Percentiles rank a stretch among this genome's conserved stretches.
Conservation (phyloP, 2,113 vertebrate species). For the Orientallactaga bullata region DNA sequence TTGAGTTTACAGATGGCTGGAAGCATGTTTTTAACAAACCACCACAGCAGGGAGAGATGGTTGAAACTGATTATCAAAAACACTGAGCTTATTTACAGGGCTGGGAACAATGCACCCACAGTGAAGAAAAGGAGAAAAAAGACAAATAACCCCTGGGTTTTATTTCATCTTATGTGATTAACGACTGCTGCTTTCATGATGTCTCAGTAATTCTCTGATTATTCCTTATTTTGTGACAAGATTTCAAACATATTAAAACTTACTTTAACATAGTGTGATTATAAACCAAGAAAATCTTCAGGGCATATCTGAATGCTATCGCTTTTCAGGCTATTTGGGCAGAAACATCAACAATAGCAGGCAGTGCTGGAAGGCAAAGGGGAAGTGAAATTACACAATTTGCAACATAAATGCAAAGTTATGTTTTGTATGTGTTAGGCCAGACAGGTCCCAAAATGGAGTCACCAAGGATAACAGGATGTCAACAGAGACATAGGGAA, state of each 20-base stretch:
- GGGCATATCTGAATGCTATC: neutral
- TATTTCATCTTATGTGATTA: slow-evolving; percentile 32
- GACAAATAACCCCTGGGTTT: slow-evolving; percentile 24
- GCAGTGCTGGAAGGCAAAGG: neutral
- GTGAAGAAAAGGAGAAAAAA: neutral
- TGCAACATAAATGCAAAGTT: neutral
- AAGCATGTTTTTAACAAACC: slow-evolving; percentile 62
- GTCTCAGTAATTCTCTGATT: slow-evolving; percentile 37
- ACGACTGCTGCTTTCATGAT: neutral
- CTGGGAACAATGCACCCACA: neutral
- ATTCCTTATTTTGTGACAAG: slow-evolving; percentile 48
- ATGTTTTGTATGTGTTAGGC: too few species aligned
- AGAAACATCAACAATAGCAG: neutral
- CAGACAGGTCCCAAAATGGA: too few species aligned
- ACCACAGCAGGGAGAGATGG: slow-evolving; percentile 11
- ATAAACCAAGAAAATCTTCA: slow-evolving; percentile 14
- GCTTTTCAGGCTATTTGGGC: neutral
- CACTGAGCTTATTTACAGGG: neutral
- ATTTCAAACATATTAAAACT: slow-evolving; percentile 22
- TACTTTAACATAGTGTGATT: neutral
- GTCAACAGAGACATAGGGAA: too few species aligned
- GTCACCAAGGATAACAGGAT: too few species aligned
- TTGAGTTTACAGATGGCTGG: slow-evolving; percentile 53
- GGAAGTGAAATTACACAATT: neutral
- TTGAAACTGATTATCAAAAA: slow-evolving; percentile 58